Evolutionary conservation across 1,140 invertebrate genomes (phyloP), one percentile per base, ranked within the genome.

Genomic region (Aphelenchoides fujianensis): DNA sequence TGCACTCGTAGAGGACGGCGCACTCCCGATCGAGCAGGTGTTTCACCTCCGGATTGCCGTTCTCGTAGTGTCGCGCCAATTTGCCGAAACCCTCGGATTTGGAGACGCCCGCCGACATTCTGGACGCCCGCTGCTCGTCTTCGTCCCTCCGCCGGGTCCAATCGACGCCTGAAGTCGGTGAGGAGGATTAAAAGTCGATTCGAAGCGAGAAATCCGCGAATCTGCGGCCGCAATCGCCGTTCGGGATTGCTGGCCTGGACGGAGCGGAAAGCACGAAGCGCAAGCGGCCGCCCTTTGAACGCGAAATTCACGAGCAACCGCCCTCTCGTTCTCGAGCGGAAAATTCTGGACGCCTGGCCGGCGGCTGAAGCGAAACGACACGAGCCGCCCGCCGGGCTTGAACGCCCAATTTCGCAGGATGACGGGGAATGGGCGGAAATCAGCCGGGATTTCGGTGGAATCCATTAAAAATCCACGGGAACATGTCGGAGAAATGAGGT

Each of bases 1-100:
- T 28, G 64, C 69, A 70, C 52, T 70, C 69, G 23, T 67, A 67
- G 1, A 70, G 31, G 9, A 70, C 36, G 2, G 62, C 61, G 12
- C 57, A 64, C 36, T 70, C 69, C 19, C 54, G 16, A 7, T 66
- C 27, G n/a, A 70, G 61, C 9, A 70, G 34, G 32, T 67, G 27
- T 19, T 48, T 69, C 31, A 70, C 69, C 52, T 70, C 69, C 1
- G 41, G 63, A 7, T 36, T 70, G 1, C 69, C 69, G 34, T 12
- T 12, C 31, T 66, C 41, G 36, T 66, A 66, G 63, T 36, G 53
- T 48, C 19, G 5, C 27, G 34, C 34, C 19, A 59, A 5, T 5
- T 5, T 7, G 5, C 5, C 5, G 19, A 5, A 59, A 23, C 55
- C 55, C 5, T 59, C 55, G 27, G 55, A 19, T 59, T 59, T 59